phyloP scores from a whole-genome alignment of 1,140 invertebrate genomes.

The Steinernema feltiae region DNA sequence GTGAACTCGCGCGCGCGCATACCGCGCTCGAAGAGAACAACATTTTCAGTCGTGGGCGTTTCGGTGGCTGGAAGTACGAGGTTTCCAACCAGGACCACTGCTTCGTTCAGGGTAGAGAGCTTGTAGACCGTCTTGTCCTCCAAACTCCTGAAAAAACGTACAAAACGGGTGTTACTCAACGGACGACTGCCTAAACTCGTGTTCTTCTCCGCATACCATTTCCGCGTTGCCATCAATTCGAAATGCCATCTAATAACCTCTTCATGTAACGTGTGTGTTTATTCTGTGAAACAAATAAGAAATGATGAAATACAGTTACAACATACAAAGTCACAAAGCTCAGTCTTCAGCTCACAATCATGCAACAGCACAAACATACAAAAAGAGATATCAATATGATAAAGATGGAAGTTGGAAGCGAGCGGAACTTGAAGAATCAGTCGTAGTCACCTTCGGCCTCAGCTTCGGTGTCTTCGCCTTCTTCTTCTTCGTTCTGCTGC shows the following conservation, averaged over 20 bases:
- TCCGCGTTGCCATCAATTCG: no score
- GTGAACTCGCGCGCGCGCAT: conserved; percentile 54
- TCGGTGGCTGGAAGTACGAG: conserved; percentile 58
- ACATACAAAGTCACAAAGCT: neutral
- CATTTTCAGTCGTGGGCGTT: conserved; percentile 55
- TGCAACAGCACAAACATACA: neutral
- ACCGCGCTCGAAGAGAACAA: conserved; percentile 43
- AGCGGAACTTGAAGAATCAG: neutral
- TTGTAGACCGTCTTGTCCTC: conserved; percentile 51
- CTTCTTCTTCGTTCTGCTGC: neutral
- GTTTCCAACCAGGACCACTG: conserved; percentile 57
- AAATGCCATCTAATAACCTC: no score
- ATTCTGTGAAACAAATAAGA: neutral
- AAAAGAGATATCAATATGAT: conserved; percentile 10
- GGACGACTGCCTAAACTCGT: neutral
- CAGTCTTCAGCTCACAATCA: neutral
- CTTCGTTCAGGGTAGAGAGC: conserved; percentile 57
- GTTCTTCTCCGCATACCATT: no score
- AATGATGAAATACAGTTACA: neutral
- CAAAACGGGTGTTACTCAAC: conserved; percentile 43
- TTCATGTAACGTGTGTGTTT: no score
- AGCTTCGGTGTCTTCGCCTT: neutral
- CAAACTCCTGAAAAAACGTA: conserved; percentile 51
- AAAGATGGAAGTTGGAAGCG: neutral
- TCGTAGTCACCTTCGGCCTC: neutral